Conservation (phyloP, 2,797 vertebrate species). For the Acanthis flammea region DNA sequence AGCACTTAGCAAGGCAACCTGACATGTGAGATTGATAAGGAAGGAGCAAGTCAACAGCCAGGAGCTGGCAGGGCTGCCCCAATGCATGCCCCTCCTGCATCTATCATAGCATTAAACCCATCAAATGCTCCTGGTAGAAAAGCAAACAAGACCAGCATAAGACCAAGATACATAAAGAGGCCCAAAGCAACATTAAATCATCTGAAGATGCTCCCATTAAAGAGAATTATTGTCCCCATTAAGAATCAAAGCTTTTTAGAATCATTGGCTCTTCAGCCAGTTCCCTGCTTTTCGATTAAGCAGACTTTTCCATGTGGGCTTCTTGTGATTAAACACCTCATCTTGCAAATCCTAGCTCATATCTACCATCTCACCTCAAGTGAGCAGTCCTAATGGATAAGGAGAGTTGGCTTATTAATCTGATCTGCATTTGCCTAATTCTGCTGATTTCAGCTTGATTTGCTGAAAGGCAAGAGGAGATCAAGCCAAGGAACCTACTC, state of each 20-base stretch:
- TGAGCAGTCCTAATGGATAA: not conserved
- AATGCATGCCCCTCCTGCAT: not conserved
- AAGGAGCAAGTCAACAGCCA: not conserved
- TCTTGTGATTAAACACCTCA: conserved; percentile 25
- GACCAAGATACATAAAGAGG: conserved; percentile 38
- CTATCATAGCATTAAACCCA: conserved; percentile 11
- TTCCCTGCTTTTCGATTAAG: conserved; percentile 1
- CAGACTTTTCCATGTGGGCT: conserved; percentile 40
- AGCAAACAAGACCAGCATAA: conserved; percentile 37
- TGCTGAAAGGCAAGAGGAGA: not conserved
- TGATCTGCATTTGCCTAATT: not conserved
- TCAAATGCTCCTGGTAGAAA: not conserved
- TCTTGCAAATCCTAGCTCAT: not conserved
- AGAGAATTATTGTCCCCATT: conserved; percentile 60
- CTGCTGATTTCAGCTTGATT: conserved; percentile 20
- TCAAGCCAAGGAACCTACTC: not conserved
- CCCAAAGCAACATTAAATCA: conserved; percentile 55
- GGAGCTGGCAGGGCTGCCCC: not conserved
- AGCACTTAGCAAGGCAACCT: not conserved
- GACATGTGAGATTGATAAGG: not conserved
- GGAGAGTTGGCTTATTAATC: not conserved
- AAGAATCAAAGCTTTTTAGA: conserved; percentile 58
- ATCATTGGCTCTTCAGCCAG: conserved; percentile 33
- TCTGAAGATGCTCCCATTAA: conserved; percentile 56
- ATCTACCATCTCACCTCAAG: not conserved